Evolutionary conservation across 1,140 invertebrate genomes (phyloP), one percentile per base, ranked within the genome.

Genomic region (Orius insidiosus): DNA sequence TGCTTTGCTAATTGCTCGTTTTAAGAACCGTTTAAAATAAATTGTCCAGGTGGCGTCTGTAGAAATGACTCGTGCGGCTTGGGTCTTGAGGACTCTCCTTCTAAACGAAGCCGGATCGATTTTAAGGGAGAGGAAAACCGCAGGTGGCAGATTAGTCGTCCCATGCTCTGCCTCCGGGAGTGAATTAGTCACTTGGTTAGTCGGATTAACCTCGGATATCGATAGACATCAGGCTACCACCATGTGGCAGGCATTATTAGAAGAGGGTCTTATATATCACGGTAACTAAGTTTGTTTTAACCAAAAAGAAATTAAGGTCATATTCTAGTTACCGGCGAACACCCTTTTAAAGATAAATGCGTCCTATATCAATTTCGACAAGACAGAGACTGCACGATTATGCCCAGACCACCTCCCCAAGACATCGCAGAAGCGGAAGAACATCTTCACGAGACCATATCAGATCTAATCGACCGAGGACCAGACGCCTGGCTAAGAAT

Each of bases 221-320:
- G 76, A 75, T n/a, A 62, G 81, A 46, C 69, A 72, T 47, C 78
- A 84, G 55, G 80, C 82, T 18, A 72, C 76, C 11, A 80, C 75
- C 16, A 85, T 86, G 74, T 87, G 81, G 78, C 85, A 88, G 58
- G 77, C 75, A 0, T 61, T 88, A n/a, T 63, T 87, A 15, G 85
- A 88, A 60, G 80, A 86, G 63, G 79, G 80, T 34, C 71, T 85
- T 38, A 71, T 87, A 49, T 68, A 72, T 30, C 80, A 85, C 61
- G 80, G 83, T 85, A 58, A 68, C 66, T 53, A 9, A 18, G 7
- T 43, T 7, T 5, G n/a, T n/a, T n/a, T n/a, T n/a, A n/a, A n/a
- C n/a, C n/a, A n/a, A 39, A 7, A 9, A 7, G 8, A 7, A 6
- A 13, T 9, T 33, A 33, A 33, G 6, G 32, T 7, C 6, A n/a